phyloP scores from a whole-genome alignment of 2,113 vertebrate species.

The Ia io region DNA sequence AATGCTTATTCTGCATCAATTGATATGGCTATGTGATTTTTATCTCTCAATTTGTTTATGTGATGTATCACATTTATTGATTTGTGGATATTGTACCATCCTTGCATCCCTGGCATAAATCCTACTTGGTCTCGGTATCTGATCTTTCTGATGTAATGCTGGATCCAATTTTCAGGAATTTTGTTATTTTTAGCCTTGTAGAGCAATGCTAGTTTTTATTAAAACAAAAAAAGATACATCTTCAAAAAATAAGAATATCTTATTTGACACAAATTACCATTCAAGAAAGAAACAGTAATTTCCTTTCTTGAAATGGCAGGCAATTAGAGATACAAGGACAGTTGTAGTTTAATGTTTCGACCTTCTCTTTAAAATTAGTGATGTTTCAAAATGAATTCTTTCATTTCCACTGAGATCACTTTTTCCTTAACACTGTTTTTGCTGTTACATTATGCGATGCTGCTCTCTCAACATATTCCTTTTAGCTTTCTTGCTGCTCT shows the following conservation, averaged over 20 bases:
- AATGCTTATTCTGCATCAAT: too few species aligned
- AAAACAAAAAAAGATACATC: neutral
- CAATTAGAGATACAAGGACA: slow-evolving; percentile 51
- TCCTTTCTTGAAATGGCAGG: slow-evolving; percentile 44
- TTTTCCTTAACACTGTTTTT: neutral
- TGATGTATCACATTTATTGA: too few species aligned
- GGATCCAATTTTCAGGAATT: too few species aligned
- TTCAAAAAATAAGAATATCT: neutral
- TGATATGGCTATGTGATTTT: too few species aligned
- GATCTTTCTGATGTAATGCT: too few species aligned
- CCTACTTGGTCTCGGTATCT: too few species aligned
- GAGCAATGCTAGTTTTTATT: slow-evolving; percentile 51
- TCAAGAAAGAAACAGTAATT: slow-evolving; percentile 65
- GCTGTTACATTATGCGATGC: neutral
- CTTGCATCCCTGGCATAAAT: too few species aligned
- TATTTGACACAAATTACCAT: slow-evolving; percentile 45
- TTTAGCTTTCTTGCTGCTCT: neutral
- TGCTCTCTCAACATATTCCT: neutral
- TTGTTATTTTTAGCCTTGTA: neutral
- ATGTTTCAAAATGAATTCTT: slow-evolving; percentile 17
- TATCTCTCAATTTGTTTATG: too few species aligned
- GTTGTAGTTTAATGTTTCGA: slow-evolving; percentile 11
- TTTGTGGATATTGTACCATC: too few species aligned
- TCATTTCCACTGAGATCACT: neutral
- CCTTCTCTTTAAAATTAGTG: slow-evolving; percentile 55